Evolutionary conservation across 2,113 vertebrate species (phyloP).

Genomic region (Callipepla squamata): DNA sequence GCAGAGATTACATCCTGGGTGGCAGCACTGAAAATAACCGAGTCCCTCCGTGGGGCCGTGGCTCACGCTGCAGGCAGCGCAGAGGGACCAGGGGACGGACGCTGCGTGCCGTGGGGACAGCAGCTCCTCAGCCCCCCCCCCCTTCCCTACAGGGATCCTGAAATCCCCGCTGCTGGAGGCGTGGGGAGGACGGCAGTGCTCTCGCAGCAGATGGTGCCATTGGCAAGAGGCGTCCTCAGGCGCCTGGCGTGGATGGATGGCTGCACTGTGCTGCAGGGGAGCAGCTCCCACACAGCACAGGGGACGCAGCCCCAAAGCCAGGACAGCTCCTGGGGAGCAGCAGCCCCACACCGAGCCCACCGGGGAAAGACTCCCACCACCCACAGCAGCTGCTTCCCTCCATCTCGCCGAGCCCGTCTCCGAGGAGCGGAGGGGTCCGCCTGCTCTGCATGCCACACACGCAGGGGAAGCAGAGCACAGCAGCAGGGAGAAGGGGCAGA

Average conservation of each 20-base stretch:
- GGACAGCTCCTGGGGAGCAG: neutral
- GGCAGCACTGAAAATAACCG: slow-evolving; percentile 35
- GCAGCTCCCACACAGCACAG: fast-evolving
- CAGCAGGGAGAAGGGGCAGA: neutral
- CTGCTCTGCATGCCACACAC: neutral
- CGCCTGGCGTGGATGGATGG: neutral
- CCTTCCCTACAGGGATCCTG: neutral
- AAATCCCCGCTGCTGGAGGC: neutral
- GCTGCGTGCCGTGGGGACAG: too few relatives aligned
- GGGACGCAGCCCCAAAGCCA: neutral
- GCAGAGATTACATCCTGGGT: slow-evolving; percentile 59
- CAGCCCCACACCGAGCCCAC: fast-evolving
- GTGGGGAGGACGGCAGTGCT: fast-evolving
- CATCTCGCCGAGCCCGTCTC: fast-evolving
- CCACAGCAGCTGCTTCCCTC: neutral
- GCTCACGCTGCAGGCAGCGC: neutral
- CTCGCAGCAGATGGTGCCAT: neutral
- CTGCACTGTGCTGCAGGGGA: fast-evolving
- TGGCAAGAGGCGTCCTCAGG: neutral
- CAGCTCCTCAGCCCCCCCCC: too few relatives aligned
- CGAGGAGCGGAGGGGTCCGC: neutral
- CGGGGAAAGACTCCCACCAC: neutral
- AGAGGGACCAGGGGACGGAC: too few relatives aligned
- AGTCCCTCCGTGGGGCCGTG: neutral
- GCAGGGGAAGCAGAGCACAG: neutral